Percentiles rank a stretch among this genome's conserved stretches.
These are phyloP conservation scores for Cataglyphis rosenhaueri DNA, from an alignment of 2,888 invertebrate species.

Conservation along the genomic window DNA sequence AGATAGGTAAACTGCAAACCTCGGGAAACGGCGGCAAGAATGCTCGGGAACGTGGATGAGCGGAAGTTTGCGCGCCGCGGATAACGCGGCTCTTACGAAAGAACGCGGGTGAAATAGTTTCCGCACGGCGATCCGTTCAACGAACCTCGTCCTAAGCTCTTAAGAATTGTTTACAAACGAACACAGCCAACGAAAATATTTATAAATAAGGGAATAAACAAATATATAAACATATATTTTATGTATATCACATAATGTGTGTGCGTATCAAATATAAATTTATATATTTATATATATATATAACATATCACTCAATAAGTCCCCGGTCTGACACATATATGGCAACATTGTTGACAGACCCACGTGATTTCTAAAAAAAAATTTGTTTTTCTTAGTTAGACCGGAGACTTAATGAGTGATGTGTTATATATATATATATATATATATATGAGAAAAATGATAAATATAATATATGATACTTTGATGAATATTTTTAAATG, in stretches of 20 bases:
- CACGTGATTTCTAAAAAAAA: too few species aligned
- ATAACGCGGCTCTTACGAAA: not conserved
- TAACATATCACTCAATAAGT: too few species aligned
- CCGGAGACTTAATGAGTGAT: too few species aligned
- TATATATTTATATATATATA: not conserved
- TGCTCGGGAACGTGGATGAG: slow-evolving; percentile 33
- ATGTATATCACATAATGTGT: not conserved
- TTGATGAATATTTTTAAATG: not conserved
- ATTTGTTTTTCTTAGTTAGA: too few species aligned
- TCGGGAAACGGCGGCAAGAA: slow-evolving; percentile 57
- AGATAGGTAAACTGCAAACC: slow-evolving; percentile 59
- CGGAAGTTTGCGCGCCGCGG: slow-evolving; percentile 15
- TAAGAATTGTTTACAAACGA: slow-evolving; percentile 22
- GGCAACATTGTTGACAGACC: too few species aligned
- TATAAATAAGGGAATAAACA: not conserved
- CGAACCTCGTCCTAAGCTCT: not conserved
- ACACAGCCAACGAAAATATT: not conserved
- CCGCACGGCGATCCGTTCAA: not conserved
- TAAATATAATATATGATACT: not conserved
- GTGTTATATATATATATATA: not conserved
- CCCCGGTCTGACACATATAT: too few species aligned
- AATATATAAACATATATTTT: not conserved
- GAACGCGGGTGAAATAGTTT: slow-evolving; percentile 12
- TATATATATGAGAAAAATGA: not conserved
- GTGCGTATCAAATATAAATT: not conserved